A percentile compares a stretch with the other conserved stretches of the same genome.
phyloP scores from a whole-genome alignment of 2,888 invertebrate genomes.

The Xanthorhoe spadicearia region DNA sequence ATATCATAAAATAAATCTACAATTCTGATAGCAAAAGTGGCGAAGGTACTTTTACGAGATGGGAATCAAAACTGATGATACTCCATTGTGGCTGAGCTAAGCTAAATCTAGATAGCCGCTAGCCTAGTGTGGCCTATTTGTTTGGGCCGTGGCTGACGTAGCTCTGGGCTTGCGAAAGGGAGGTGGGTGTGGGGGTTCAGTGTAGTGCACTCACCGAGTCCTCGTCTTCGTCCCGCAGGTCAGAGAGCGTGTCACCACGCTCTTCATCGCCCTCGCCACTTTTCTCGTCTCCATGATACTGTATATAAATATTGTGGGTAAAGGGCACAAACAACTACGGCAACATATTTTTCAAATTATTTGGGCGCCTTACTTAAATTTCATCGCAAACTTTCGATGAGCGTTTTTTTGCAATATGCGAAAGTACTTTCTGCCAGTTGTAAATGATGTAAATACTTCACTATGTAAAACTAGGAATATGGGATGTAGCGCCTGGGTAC shows the following conservation, averaged over 20 bases:
- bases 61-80: slow-evolving; percentile 29
- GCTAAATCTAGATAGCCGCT: slow-evolving; percentile 61
- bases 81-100: slow-evolving; percentile 48
- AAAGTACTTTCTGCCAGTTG: neutral
- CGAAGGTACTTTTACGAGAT: slow-evolving; percentile 15
- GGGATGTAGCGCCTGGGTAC: neutral
- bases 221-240: slow-evolving; percentile 84
- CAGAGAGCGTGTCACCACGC: slow-evolving; percentile 74
- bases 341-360: neutral
- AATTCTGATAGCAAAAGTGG: slow-evolving; percentile 1
- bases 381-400: neutral
- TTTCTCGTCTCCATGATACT: slow-evolving; percentile 74
- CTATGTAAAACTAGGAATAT: neutral
- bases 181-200: slow-evolving; percentile 37
- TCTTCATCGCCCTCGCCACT: slow-evolving; percentile 67
- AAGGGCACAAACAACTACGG: neutral
- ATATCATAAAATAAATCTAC: neutral
- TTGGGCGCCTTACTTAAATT: neutral
- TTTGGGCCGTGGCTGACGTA: slow-evolving; percentile 54
- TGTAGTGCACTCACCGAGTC: slow-evolving; percentile 89
- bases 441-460: too few relatives aligned
- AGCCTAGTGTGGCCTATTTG: slow-evolving; percentile 66
- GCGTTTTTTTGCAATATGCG: neutral
- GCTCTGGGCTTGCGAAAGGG: slow-evolving; percentile 41
- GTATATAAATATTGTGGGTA: slow-evolving; percentile 33